Evolutionary conservation across 2,797 vertebrate species (phyloP), one percentile per base, ranked within the genome.

Genomic region (Staurois parvus): DNA sequence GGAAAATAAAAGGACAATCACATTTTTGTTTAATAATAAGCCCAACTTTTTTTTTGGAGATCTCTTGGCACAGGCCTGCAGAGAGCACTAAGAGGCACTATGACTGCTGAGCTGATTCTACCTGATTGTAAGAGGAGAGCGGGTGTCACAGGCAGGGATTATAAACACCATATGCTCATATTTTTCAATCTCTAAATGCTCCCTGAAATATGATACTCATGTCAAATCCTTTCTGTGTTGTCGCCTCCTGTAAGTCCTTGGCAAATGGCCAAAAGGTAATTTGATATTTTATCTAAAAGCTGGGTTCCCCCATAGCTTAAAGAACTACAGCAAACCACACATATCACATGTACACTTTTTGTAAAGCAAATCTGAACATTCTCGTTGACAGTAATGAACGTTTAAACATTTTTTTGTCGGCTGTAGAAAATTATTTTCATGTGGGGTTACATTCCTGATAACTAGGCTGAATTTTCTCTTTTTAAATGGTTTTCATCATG

Each of bases 161-260:
- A 85, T 4, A 68, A 66, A 56, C 84, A 83, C 80, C 85, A 87
- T 87, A 87, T 87, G 80, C 75, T 87, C 75, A 74, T 83, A 66
- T 83, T 83, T 83, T 87, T 83, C 68, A 52, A 52, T 64, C 48
- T 40, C 68, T 72, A 26, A 78, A 74, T 59, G 66, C 56, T 82
- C 56, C 75, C 68, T 68, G 85, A 87, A 79, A 79, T 42, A 87
- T 40, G n/a, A 87, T 68, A 79, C 80, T 56, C 74, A 3, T 74
- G 69, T 79, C 79, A 86, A 83, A 86, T 83, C 79, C 75, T 67
- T 52, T 76, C 80, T 68, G 67, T 24, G 59, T 76, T 68, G 80
- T 83, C 17, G 52, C 79, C 74, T 74, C 68, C 68, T 79, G 69
- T 66, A 24, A 24, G n/a, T 48, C 67, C 37, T 87, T 77, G 74